These are phyloP conservation scores for Zapornia atra DNA, from an alignment of 2,113 vertebrate genomes.

Conservation along the genomic window DNA sequence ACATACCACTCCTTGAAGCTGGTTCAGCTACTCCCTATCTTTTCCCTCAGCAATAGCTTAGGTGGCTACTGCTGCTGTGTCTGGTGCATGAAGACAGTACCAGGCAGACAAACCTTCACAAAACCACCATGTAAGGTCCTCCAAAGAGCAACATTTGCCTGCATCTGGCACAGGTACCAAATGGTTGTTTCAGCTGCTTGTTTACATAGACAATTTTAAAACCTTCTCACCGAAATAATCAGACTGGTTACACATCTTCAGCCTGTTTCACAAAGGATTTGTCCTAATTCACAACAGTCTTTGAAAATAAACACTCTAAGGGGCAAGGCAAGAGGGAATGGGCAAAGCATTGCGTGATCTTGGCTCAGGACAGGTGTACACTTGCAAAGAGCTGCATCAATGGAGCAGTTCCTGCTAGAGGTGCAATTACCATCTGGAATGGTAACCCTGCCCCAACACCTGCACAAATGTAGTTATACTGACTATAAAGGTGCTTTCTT, in stretches of 20 bases:
- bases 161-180: neutral
- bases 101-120: neutral
- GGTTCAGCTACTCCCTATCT: neutral
- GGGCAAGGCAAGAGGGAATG: neutral
- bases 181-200: neutral
- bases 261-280: neutral
- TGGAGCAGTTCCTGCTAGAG: neutral
- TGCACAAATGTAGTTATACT: neutral
- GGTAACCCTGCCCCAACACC: neutral
- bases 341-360: neutral
- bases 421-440: neutral
- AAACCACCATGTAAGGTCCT: neutral
- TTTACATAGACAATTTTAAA: neutral
- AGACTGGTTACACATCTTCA: neutral
- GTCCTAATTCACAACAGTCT: neutral
- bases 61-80: neutral
- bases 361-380: neutral
- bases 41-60: neutral
- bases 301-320: neutral
- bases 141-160: neutral
- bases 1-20: neutral
- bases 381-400: conserved; percentile 5
- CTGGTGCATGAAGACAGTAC: neutral
- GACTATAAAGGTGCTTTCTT: neutral
- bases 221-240: neutral